Conservation (phyloP, 2,113 vertebrate genomes). For the Riparia riparia region DNA sequence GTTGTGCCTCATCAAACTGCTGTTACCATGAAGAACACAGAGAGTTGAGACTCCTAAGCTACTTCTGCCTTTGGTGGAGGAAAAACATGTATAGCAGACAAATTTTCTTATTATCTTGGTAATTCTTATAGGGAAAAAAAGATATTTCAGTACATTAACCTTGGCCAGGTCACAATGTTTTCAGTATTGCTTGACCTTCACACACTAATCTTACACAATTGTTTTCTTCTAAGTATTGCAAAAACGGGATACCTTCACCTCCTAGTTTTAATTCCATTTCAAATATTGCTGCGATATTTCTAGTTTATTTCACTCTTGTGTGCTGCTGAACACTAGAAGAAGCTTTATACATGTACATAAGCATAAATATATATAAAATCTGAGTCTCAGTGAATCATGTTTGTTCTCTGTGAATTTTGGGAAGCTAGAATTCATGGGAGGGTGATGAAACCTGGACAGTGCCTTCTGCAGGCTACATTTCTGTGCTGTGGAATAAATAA, state of each 20-base stretch:
- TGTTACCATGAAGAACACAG: not conserved
- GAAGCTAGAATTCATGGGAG: not conserved
- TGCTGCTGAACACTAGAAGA: not conserved
- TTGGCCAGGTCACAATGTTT: not conserved
- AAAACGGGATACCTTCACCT: not conserved
- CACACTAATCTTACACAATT: not conserved
- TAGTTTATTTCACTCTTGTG: not conserved
- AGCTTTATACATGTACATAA: not conserved
- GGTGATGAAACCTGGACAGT: not conserved
- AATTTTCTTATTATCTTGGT: not conserved
- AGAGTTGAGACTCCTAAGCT: not conserved
- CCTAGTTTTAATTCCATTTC: conserved; percentile 7
- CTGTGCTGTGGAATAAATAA: not conserved
- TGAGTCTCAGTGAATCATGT: not conserved
- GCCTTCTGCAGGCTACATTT: not conserved
- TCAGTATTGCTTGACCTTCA: not conserved
- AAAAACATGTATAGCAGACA: not conserved
- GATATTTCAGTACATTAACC: conserved; percentile 5
- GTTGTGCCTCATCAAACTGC: not conserved
- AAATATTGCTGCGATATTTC: not conserved
- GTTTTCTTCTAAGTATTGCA: conserved; percentile 11
- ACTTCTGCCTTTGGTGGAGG: not conserved
- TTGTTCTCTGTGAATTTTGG: not conserved
- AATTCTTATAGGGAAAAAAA: not conserved
- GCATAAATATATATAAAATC: not conserved